Base-by-base conservation (phyloP, 1,140 invertebrate species). In the Drosophila bipectinata region DNA sequence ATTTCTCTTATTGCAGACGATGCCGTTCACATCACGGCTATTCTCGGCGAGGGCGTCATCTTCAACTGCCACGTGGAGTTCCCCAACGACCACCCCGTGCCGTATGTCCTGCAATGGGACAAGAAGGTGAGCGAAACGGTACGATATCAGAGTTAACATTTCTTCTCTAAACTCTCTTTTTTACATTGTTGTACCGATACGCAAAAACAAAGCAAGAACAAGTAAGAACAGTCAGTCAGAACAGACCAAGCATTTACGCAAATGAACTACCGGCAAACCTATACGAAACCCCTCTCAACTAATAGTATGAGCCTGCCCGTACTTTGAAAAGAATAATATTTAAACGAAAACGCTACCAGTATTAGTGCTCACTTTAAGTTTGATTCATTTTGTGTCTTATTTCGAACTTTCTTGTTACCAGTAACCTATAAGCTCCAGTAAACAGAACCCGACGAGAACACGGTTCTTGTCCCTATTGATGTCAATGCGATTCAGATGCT, bases 101-200 rank as follows among this genome's bases (percentile, higher is more conserved):
- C 97, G 92, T 98, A 98, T 94, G 97, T 98, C 93, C 95, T 98
- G 92, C 97, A 98, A 94, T 99, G 98, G 98, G 96, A 98, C 95
- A 98, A 98, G 95, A 97, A 98, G 96, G 97, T 98, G 96, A 96
- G 96, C 95, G 96, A 97, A 93, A 96, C 95, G 96, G 96, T 97
- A 97, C 95, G 95, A 95, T 95, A 95, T 91, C 89, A 91, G 91
- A 82, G 93, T 77, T 81, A 88, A 87, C 77, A 91, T 91, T 91
- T 94, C 94, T 94, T 92, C 93, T 94, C 94, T 94, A 94, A 95
- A 94, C 93, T 93, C 93, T 94, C 92, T 93, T 92, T 91, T 90
- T 90, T 91, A 88, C 76, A 90, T 88, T 90, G 83, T 87, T 83
- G 83, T 87, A 88, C 71, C 75, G 76, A 87, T 88, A 87, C 79